These are phyloP conservation scores for Climacteris rufus DNA, from an alignment of 2,113 vertebrate species.

Conservation along the genomic window DNA sequence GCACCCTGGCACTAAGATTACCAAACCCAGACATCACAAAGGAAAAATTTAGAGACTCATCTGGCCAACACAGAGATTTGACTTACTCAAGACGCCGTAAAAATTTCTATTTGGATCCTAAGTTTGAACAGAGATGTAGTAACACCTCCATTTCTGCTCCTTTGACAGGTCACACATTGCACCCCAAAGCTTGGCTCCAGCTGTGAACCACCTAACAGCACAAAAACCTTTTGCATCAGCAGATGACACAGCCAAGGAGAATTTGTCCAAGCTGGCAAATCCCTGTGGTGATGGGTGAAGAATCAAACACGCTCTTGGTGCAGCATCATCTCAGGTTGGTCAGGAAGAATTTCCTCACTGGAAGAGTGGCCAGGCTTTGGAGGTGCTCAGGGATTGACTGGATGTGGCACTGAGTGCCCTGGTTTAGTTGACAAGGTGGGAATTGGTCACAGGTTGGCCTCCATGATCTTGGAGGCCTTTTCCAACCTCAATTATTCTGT, in stretches of 20 bases:
- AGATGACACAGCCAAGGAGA: not conserved
- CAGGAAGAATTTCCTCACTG: not conserved
- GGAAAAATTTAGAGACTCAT: not conserved
- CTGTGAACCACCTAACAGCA: not conserved
- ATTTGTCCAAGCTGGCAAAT: not conserved
- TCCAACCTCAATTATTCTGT: not conserved
- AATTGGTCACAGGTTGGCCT: not conserved
- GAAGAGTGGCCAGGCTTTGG: not conserved
- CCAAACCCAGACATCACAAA: not conserved
- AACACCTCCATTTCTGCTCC: not conserved
- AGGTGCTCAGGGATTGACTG: not conserved
- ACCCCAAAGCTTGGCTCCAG: not conserved
- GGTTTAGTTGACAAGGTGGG: not conserved
- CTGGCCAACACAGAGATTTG: not conserved
- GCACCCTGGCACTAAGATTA: not conserved
- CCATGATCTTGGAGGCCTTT: not conserved
- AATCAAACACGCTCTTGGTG: fast-evolving
- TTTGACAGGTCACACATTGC: fast-evolving
- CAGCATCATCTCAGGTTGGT: not conserved
- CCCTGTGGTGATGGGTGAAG: not conserved
- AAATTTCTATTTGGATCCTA: not conserved
- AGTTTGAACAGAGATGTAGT: not conserved
- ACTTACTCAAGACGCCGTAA: not conserved
- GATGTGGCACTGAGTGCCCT: not conserved
- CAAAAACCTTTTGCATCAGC: not conserved